Percentiles rank a stretch among this genome's conserved stretches.
Evolutionary conservation across 2,797 vertebrate species (phyloP).

Genomic region (Alouatta caraya): DNA sequence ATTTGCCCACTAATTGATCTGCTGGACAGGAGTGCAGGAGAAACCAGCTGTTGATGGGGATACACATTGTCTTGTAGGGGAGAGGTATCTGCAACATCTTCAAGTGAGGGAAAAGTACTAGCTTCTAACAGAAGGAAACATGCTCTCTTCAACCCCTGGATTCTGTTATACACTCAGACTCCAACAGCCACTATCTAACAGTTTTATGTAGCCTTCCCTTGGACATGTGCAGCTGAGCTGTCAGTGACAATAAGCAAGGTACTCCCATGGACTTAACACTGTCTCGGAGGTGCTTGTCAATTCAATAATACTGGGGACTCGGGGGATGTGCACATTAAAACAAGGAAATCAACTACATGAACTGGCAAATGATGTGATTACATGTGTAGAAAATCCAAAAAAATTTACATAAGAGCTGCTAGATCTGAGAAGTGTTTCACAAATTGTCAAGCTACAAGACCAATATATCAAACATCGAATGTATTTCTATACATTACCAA

Average conservation of each 20-base stretch:
- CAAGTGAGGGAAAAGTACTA: not conserved
- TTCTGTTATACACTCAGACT: not conserved
- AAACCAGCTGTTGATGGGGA: fast-evolving
- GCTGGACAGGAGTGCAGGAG: not conserved
- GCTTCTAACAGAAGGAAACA: not conserved
- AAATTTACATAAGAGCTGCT: not conserved
- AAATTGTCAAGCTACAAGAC: not conserved
- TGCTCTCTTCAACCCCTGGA: not conserved
- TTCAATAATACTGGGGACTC: too few species aligned
- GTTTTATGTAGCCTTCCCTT: not conserved
- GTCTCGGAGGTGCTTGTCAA: not conserved
- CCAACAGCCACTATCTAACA: not conserved
- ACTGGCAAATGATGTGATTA: not conserved
- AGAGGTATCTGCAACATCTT: not conserved
- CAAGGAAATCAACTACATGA: not conserved
- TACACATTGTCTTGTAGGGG: not conserved
- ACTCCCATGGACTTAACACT: too few species aligned
- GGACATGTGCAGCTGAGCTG: not conserved
- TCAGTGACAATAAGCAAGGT: too few species aligned
- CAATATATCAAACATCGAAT: not conserved
- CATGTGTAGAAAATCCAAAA: not conserved
- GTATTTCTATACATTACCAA: not conserved
- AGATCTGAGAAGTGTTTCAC: not conserved
- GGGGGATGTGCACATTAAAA: too few species aligned
- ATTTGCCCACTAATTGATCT: not conserved